Base-by-base conservation (phyloP, 2,797 vertebrate species). In the Pempheris klunzingeri region DNA sequence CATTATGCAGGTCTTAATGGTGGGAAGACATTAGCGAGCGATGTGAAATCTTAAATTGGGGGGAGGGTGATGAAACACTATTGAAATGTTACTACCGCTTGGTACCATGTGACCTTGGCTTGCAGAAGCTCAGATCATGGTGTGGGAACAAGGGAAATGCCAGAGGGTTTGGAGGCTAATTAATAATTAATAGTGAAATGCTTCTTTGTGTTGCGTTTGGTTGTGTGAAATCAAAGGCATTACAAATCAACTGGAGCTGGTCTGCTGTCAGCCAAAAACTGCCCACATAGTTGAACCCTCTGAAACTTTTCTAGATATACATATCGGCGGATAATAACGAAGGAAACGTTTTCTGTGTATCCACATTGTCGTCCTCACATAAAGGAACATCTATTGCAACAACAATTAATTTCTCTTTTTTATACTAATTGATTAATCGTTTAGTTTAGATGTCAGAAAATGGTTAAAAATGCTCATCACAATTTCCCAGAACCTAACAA, bases 1-100 rank as follows among this genome's bases (percentile, higher is more conserved):
- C 90, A 84, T 93, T 90, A 90, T 80, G 74, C 80, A 20, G 30
- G 34, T 36, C 74, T 32, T 88, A 87, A 89, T 85, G 84, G 66
- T 55, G 68, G 55, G 77, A 87, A 89, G 76, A 59, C 79, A 83
- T 92, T 79, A 89, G 78, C 43, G 24, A 74, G 75, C 50, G 11
- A 77, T 77, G 82, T 85, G 76, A 66, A 66, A 67, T 71, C 86
- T 90, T 85, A 76, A 85, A 82, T 79, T 53, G 3, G 43, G 44
- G 32, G 70, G 52, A 47, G 59, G 68, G 61, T 49, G 74, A 64
- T 81, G 59, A 85, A 82, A 76, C 58, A 5, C 60, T 28, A 54
- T 50, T 3, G 12, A 66, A 74, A 64, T 59, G 43, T 49, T 78
- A 60, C 71, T n/a, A 7, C 49, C 8, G 43, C 80, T 28, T 36